Conservation (phyloP, 1,140 invertebrate genomes). For the Solenopsis fugax region DNA sequence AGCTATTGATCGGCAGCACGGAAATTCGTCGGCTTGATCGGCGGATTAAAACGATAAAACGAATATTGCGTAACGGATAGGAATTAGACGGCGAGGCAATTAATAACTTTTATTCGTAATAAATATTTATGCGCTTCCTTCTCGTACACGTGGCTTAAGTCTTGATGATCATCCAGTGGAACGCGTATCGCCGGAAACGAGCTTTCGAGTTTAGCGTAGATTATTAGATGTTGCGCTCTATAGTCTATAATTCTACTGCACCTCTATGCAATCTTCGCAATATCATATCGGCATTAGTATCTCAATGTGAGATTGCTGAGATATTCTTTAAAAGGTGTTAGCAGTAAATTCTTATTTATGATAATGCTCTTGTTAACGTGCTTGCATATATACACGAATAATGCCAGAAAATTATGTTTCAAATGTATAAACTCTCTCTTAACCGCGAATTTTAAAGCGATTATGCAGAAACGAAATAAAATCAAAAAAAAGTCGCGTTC, state of each 20-base stretch:
- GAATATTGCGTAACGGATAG: not conserved
- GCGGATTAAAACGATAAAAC: not conserved
- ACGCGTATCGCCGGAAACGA: conserved; percentile 48
- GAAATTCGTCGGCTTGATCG: not conserved
- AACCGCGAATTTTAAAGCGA: not conserved
- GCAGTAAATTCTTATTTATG: conserved; percentile 15
- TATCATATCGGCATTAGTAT: conserved; percentile 49
- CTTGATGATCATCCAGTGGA: conserved; percentile 40
- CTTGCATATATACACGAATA: not conserved
- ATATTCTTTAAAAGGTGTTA: conserved; percentile 26
- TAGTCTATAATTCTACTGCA: conserved; percentile 47
- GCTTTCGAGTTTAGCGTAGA: conserved; percentile 51
- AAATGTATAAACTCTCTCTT: not conserved
- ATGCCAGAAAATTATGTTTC: not conserved
- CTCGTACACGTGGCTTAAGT: conserved; percentile 21
- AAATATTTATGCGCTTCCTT: conserved; percentile 54
- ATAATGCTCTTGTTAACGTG: not conserved
- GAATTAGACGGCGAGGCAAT: conserved; percentile 3
- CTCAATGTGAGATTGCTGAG: conserved; percentile 7
- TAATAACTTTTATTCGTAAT: conserved; percentile 52
- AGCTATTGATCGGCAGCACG: not conserved
- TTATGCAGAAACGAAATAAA: not conserved
- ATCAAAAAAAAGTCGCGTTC: not conserved
- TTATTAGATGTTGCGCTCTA: conserved; percentile 35
- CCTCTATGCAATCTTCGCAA: conserved; percentile 46